Percentiles rank a stretch among this genome's conserved stretches.
Evolutionary conservation across 2,888 invertebrate genomes (phyloP).

Genomic region (Tenthredo distinguenda): DNA sequence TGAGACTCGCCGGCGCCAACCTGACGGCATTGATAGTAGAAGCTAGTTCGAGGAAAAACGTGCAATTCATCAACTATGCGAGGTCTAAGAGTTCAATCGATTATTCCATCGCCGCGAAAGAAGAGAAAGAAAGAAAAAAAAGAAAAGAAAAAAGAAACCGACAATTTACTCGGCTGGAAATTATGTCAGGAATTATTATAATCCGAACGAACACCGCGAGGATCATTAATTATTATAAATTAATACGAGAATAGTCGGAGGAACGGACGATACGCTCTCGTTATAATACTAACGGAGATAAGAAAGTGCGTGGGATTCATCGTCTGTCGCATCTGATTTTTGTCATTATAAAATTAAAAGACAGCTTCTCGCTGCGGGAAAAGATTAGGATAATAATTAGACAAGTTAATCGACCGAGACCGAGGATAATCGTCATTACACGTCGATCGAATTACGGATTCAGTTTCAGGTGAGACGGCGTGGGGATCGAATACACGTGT

Average conservation of each 20-base stretch:
- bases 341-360: conserved; percentile 14
- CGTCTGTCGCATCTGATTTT: conserved; percentile 55
- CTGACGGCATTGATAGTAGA: conserved; percentile 54
- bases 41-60: not conserved
- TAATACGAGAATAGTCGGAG: no score
- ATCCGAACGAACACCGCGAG: no score
- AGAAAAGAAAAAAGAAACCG: no score
- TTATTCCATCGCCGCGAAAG: no score
- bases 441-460: not conserved
- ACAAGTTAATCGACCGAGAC: conserved; percentile 2
- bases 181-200: no score
- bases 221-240: no score
- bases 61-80: not conserved
- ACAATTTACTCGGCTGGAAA: no score
- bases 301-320: conserved; percentile 37
- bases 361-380: not conserved
- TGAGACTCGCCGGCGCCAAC: conserved; percentile 73
- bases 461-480: no score
- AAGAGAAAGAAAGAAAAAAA: no score
- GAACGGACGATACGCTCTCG: not conserved
- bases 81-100: not conserved
- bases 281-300: not conserved
- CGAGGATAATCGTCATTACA: not conserved
- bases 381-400: not conserved
- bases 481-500: no score